A percentile compares a stretch with the other conserved stretches of the same genome.
Evolutionary conservation across 2,797 vertebrate genomes (phyloP).

Genomic region (Saxicola maurus): DNA sequence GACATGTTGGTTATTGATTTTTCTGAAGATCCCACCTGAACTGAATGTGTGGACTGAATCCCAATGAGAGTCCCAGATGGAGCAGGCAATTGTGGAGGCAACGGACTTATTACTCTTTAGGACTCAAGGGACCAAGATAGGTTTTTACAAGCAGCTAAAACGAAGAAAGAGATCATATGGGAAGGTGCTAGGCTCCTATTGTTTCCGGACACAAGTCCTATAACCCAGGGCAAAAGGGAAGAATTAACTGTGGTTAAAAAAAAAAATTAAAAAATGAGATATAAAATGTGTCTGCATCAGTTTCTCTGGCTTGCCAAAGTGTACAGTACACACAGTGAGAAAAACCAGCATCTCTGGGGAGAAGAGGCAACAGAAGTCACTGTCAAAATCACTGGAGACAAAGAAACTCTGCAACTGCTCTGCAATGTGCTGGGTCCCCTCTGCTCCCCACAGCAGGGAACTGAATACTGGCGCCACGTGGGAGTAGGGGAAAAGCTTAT

Average conservation of each 20-base stretch:
- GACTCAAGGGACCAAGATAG: constrained; percentile 51
- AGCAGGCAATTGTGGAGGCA: constrained; percentile 44
- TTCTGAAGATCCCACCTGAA: constrained; percentile 57
- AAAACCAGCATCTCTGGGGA: constrained; percentile 27
- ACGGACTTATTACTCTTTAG: constrained; percentile 50
- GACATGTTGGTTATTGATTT: constrained; percentile 54
- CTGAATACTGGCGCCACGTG: background rate
- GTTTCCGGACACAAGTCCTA: constrained; percentile 65
- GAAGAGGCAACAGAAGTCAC: background rate
- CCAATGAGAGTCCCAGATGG: constrained; percentile 58
- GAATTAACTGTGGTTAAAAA: constrained; percentile 59
- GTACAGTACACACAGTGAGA: constrained; percentile 32
- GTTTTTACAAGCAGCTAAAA: constrained; percentile 64
- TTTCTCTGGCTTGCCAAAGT: constrained; percentile 31
- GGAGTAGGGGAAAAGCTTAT: background rate
- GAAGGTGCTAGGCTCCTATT: constrained; percentile 71
- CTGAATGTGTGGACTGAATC: constrained; percentile 39
- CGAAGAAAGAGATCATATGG: constrained; percentile 64
- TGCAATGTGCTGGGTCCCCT: background rate
- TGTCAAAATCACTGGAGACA: background rate
- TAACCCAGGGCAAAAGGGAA: constrained; percentile 65
- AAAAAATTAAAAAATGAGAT: background rate
- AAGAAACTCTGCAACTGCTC: background rate
- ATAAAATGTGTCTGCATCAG: constrained; percentile 53
- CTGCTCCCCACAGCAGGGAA: background rate